Conservation (phyloP, 2,888 invertebrate species). For the Macrostomum cliftonense region DNA sequence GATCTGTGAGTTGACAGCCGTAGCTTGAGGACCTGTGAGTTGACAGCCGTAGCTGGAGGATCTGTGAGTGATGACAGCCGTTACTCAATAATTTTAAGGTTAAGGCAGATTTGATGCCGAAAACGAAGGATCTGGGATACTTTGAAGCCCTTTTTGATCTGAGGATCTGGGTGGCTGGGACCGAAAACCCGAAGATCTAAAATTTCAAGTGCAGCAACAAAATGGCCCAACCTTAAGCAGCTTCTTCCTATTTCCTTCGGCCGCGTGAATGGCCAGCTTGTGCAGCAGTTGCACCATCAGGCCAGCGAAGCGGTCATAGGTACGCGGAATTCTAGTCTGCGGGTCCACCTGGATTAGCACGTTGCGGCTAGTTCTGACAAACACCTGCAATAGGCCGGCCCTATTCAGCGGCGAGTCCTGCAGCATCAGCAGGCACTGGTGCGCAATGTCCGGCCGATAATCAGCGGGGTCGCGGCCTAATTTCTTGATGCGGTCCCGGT, state of each 20-base stretch:
- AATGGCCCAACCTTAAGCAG: slow-evolving; percentile 54
- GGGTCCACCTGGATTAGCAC: slow-evolving; percentile 85
- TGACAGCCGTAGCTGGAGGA: too few species aligned
- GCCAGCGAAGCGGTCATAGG: slow-evolving; percentile 86
- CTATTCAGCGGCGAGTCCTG: slow-evolving; percentile 90
- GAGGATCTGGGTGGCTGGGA: not conserved
- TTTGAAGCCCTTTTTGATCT: too few species aligned
- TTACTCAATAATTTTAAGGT: too few species aligned
- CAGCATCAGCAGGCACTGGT: slow-evolving; percentile 84
- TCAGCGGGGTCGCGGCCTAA: slow-evolving; percentile 59
- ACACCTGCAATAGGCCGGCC: slow-evolving; percentile 83
- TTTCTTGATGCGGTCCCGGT: slow-evolving; percentile 60
- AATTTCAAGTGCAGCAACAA: not conserved
- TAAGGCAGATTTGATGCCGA: too few species aligned
- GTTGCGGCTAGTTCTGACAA: slow-evolving; percentile 71
- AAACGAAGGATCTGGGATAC: too few species aligned
- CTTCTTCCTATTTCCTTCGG: slow-evolving; percentile 61
- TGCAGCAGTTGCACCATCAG: slow-evolving; percentile 90
- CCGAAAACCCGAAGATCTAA: not conserved
- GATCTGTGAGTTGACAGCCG: too few species aligned
- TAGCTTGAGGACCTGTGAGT: too few species aligned
- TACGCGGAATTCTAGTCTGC: slow-evolving; percentile 83
- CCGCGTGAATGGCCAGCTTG: slow-evolving; percentile 73
- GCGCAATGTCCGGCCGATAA: slow-evolving; percentile 85
- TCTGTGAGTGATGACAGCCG: too few species aligned